These are phyloP conservation scores for Alouatta palliata DNA, from an alignment of 2,113 vertebrate genomes.

Conservation along the genomic window DNA sequence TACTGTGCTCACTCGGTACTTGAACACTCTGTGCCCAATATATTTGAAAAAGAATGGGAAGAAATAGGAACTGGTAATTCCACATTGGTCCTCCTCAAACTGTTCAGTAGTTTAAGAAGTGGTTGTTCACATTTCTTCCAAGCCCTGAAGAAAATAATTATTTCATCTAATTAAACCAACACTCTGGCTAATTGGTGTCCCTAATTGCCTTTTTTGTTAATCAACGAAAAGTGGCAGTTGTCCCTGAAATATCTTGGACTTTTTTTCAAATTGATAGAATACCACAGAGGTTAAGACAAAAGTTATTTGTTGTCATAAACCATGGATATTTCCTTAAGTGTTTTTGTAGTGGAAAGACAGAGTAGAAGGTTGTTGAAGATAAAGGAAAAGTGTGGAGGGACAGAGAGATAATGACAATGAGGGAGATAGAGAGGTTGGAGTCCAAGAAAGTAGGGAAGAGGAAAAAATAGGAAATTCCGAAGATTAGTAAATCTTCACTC, in stretches of 20 bases:
- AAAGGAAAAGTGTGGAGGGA: neutral
- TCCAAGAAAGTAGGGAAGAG: neutral
- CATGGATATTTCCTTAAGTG: neutral
- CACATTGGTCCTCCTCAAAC: constrained; percentile 20
- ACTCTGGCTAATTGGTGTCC: constrained; percentile 33
- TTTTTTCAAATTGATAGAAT: constrained; percentile 44
- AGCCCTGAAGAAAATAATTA: constrained; percentile 44
- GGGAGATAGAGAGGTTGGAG: neutral
- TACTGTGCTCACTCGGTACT: neutral
- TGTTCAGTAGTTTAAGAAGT: constrained; percentile 23
- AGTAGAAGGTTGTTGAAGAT: neutral
- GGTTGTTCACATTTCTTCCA: constrained; percentile 36
- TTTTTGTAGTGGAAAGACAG: neutral
- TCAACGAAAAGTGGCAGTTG: constrained; percentile 41
- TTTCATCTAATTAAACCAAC: constrained; percentile 54
- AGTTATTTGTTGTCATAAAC: constrained; percentile 13
- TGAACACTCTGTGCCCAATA: neutral
- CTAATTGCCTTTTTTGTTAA: constrained; percentile 60
- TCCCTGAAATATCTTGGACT: constrained; percentile 36
- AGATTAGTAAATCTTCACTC: neutral
- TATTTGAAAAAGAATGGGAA: constrained; percentile 41
- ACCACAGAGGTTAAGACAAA: neutral
- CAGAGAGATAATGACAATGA: neutral
- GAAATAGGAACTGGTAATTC: constrained; percentile 31
- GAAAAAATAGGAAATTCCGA: neutral